Conservation (phyloP, 2,113 vertebrate species). For the Galemys pyrenaicus region DNA sequence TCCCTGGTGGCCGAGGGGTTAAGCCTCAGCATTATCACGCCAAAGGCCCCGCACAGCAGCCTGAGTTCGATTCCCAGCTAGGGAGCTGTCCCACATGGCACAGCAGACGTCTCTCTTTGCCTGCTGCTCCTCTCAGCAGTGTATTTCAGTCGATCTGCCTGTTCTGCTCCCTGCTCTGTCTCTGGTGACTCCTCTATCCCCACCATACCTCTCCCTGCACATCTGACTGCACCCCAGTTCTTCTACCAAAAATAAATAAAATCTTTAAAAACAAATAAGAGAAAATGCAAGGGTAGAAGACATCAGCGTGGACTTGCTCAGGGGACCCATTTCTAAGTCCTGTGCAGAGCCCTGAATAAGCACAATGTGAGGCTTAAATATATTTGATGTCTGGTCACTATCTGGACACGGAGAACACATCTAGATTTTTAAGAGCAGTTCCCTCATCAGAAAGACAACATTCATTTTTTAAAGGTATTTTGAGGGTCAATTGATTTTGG, state of each 20-base stretch:
- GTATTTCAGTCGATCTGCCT: too few species aligned
- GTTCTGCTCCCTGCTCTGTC: too few species aligned
- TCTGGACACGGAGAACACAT: background rate
- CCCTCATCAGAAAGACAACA: background rate
- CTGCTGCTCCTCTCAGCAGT: too few species aligned
- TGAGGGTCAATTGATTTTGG: background rate
- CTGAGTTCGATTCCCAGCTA: too few species aligned
- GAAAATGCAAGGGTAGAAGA: background rate
- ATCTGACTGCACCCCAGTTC: too few species aligned
- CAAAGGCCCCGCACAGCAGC: too few species aligned
- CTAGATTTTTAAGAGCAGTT: background rate
- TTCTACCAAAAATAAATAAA: background rate
- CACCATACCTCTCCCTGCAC: too few species aligned
- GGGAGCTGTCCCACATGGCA: too few species aligned
- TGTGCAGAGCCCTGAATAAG: background rate
- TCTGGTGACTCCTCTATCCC: too few species aligned
- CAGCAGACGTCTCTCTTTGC: too few species aligned
- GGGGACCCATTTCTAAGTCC: background rate
- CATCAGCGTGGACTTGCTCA: background rate
- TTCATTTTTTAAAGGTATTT: background rate
- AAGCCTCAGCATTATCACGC: too few species aligned
- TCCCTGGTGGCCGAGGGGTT: too few species aligned
- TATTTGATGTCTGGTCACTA: background rate
- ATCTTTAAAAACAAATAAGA: background rate
- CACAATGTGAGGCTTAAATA: background rate